Conservation (phyloP, 37 sponge, comb jelly and placozoan species). For the Ephydatia muelleri region DNA sequence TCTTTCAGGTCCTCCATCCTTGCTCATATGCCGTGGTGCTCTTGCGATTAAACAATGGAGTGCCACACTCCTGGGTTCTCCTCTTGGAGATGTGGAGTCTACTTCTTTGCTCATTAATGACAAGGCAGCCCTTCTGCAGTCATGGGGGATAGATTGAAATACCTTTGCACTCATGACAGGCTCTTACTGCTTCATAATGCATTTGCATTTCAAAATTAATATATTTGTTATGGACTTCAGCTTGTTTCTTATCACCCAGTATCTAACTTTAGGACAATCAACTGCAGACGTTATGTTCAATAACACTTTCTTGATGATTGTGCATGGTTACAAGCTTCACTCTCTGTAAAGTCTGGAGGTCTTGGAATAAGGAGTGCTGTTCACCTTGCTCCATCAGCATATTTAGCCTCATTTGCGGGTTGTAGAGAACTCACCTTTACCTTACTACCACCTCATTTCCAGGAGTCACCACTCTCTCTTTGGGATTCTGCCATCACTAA, state of each 20-base stretch:
- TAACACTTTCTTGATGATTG: not conserved
- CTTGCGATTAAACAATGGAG: too few relatives aligned
- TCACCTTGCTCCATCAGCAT: not conserved
- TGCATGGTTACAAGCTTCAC: not conserved
- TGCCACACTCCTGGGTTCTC: too few relatives aligned
- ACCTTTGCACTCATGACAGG: conserved; percentile 23
- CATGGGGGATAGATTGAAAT: conserved; percentile 1
- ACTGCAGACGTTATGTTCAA: not conserved
- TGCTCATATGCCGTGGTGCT: too few relatives aligned
- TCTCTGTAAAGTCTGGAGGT: too few relatives aligned
- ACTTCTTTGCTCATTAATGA: too few relatives aligned
- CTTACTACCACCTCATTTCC: not conserved
- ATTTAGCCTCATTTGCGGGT: not conserved
- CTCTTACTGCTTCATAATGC: conserved; percentile 18
- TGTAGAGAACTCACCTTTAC: not conserved
- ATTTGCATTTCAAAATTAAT: conserved; percentile 38
- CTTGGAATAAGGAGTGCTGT: not conserved
- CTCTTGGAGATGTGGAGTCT: too few relatives aligned
- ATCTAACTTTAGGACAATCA: not conserved
- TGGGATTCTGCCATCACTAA: not conserved
- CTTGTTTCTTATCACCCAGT: conserved; percentile 8
- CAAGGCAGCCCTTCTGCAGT: too few relatives aligned
- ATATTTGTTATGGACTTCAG: too few relatives aligned
- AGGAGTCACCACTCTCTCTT: not conserved
- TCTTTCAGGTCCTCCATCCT: too few relatives aligned